Base-by-base conservation (phyloP, 2,888 invertebrate species). In the Tetramorium bicarinatum region DNA sequence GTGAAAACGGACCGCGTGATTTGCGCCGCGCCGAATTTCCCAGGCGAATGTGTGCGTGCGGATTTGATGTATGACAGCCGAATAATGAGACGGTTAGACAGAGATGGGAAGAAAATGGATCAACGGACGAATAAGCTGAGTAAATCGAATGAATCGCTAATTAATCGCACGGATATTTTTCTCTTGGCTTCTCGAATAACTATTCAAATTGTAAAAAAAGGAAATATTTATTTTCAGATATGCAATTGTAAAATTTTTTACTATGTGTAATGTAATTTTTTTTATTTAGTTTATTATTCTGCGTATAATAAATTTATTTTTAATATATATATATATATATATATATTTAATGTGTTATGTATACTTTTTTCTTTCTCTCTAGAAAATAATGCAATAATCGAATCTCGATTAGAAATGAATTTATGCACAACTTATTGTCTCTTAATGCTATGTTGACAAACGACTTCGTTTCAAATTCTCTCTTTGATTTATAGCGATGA, bases 1-100 rank as follows among this genome's bases (percentile, higher is more conserved):
- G 85, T 72, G 84, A 87, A 89, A 88, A 88, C 85, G 76, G 81
- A 34, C 69, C 75, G 64, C 71, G 61, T 84, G 82, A 84, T 82
- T 84, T 84, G 82, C 67, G 76, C 75, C 61, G 29, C 82, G 56
- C 74, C 59, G 47, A 74, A 52, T 75, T 81, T 52, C 54, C 81
- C 41, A 62, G 41, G 29, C 74, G n/a, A 75, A 61, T 61, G 64
- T 47, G 69, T 56, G 61, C 74, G n/a, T 13, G 18, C 49, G 49
- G 52, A 38, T 72, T 64, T 81, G 67, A 56, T 66, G 49, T 74
- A 74, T 67, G 29, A 52, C 34, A 67, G 38, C 7, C 59, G 67
- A 61, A 52, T 69, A 80, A 83, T 59, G 66, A 59, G 38, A 76
- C 13, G 38, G 56, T 44, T 49, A 4, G 38, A n/a, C 13, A 59